Base-by-base conservation (phyloP, 2,113 vertebrate species). In the Perccottus glenii region DNA sequence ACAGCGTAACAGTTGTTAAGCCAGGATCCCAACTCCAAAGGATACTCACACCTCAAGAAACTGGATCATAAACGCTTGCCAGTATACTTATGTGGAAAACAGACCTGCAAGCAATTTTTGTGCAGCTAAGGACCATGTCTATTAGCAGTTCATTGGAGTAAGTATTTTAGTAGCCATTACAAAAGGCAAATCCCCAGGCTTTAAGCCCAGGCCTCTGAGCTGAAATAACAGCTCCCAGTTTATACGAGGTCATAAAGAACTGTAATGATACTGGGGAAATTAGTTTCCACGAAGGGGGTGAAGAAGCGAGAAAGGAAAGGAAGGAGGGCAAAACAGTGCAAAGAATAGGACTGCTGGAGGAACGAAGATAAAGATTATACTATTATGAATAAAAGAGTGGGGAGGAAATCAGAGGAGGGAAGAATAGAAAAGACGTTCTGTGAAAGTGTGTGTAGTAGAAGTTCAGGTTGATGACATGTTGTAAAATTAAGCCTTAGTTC, bases 221-320 rank as follows among this genome's bases (percentile, higher is more conserved):
- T 84, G 78, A 82, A 88, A 85, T 85, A 88, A 88, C 83, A 86
- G 86, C 85, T 78, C 86, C 85, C 71, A 64, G 85, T 89, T 89
- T 90, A 90, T 89, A 90, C 75, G 83, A 86, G 87, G 85, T 84
- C 87, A 86, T 90, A 89, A 90, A 89, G 85, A 88, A 83, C 87
- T 70, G 68, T 88, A 88, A 90, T 88, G 87, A 89, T 87, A 85
- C 86, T 71, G 80, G 78, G 73, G 78, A 88, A 90, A 89, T 89
- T 85, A 83, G 81, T 85, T 88, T 86, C 86, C 69, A 71, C 76
- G 77, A 75, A 75, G 40, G 83, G 71, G 74, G 67, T 12, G 42
- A 74, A 61, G 60, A 66, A 56, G 70, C 50, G 73, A 66, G 45
- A 58, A 71, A 62, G 8, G 19, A 38, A 51, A 71, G 67, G 16